Conservation (phyloP, 2,888 invertebrate species). For the Pristionchus mayeri region DNA sequence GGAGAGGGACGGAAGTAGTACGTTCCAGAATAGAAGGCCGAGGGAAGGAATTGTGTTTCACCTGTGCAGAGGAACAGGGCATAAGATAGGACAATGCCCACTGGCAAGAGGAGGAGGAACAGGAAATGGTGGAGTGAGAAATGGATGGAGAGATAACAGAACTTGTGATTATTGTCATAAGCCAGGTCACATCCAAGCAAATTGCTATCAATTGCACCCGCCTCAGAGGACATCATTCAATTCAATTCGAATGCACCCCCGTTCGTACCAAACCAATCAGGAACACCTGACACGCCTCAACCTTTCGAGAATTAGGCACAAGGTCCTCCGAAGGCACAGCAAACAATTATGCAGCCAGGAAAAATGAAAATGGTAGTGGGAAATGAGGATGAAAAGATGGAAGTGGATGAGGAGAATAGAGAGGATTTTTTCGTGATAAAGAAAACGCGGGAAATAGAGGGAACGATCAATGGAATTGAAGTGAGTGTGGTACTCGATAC, state of each 20-base stretch:
- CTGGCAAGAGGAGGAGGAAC: background rate
- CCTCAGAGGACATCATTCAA: background rate
- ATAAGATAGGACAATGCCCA: no score
- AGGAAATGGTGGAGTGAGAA: background rate
- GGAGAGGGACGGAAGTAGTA: no score
- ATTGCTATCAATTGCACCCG: background rate
- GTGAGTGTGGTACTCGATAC: conserved; percentile 26
- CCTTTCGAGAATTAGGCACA: no score
- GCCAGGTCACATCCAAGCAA: background rate
- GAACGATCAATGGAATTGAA: background rate
- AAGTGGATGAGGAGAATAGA: background rate
- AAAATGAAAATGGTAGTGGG: background rate
- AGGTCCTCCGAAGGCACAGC: no score
- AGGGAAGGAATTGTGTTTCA: no score
- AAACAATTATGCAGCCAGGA: background rate
- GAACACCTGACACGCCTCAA: no score
- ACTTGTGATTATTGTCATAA: background rate
- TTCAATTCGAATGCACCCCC: background rate
- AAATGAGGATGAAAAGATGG: background rate
- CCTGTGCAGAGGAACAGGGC: no score
- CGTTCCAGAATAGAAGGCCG: no score
- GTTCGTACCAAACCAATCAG: background rate
- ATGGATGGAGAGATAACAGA: background rate
- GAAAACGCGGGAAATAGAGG: conserved; percentile 54
- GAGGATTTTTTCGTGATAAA: background rate